phyloP scores from a whole-genome alignment of 2,113 vertebrate genomes.

The Paramormyrops kingsleyae region DNA sequence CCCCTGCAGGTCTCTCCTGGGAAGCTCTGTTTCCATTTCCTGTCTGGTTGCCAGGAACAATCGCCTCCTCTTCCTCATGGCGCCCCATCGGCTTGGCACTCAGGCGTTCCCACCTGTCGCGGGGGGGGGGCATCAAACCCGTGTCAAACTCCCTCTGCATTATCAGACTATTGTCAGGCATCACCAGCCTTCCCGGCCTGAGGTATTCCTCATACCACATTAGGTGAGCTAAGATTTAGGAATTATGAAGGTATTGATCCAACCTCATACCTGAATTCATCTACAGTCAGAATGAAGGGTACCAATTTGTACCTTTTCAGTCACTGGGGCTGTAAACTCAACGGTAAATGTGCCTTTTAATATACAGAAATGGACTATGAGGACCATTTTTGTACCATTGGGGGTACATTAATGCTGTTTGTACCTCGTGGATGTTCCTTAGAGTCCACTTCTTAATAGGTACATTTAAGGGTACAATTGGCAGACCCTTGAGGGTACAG shows the following conservation, averaged over 20 bases:
- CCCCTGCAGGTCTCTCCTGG: slow-evolving; percentile 23
- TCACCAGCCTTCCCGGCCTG: neutral
- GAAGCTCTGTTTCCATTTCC: slow-evolving; percentile 57
- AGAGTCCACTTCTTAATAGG: too few species aligned
- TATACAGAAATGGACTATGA: too few species aligned
- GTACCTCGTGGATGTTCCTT: too few species aligned
- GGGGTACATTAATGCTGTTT: too few species aligned
- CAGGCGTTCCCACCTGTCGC: neutral
- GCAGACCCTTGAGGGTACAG: too few species aligned
- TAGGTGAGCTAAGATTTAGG: neutral
- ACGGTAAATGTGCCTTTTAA: too few species aligned
- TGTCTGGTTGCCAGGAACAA: slow-evolving; percentile 50
- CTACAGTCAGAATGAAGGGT: neutral
- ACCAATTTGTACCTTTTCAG: too few species aligned
- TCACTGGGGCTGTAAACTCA: too few species aligned
- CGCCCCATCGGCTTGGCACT: neutral
- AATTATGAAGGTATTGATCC: neutral
- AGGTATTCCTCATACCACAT: neutral
- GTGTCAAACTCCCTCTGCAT: neutral
- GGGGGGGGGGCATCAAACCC: neutral
- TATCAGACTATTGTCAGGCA: neutral
- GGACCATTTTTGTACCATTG: too few species aligned
- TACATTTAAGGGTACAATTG: too few species aligned
- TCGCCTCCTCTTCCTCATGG: slow-evolving; percentile 40
- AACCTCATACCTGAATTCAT: neutral